Conservation (phyloP, 2,888 invertebrate species). For the Liopterus haemorrhoidalis region DNA sequence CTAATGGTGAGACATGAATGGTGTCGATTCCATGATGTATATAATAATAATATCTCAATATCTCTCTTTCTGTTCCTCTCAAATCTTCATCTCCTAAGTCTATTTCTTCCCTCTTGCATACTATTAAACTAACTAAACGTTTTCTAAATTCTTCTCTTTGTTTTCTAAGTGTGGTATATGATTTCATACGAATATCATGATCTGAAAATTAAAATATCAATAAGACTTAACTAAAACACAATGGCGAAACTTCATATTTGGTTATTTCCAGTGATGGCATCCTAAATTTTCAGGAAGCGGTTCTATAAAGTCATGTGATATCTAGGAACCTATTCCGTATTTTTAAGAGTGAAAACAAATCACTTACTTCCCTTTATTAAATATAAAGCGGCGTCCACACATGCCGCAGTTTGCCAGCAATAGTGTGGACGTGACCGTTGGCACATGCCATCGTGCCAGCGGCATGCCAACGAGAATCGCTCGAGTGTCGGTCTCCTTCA, state of each 20-base stretch:
- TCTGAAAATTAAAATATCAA: conserved; percentile 30
- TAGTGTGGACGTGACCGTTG: too few species aligned
- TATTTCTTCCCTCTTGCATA: conserved; percentile 50
- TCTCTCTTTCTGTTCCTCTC: conserved; percentile 59
- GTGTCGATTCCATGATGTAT: conserved; percentile 87
- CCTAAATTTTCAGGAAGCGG: too few species aligned
- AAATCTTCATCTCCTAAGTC: conserved; percentile 50
- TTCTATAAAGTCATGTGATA: too few species aligned
- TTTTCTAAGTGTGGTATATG: conserved; percentile 62
- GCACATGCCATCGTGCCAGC: too few species aligned
- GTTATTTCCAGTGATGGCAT: too few species aligned
- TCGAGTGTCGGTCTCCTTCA: too few species aligned
- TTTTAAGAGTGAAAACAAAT: too few species aligned
- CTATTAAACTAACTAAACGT: conserved; percentile 69
- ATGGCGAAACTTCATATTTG: conserved; percentile 14
- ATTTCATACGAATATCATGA: conserved; percentile 46
- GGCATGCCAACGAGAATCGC: too few species aligned
- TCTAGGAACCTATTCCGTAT: too few species aligned
- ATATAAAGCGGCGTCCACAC: too few species aligned
- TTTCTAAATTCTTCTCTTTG: conserved; percentile 79
- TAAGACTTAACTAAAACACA: background rate
- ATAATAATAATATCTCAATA: conserved; percentile 82
- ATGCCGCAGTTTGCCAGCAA: too few species aligned
- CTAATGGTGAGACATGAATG: conserved; percentile 79
- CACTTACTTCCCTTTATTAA: too few species aligned